Evolutionary conservation across 2,797 vertebrate species (phyloP), one percentile per base, ranked within the genome.

Genomic region (Helostoma temminkii): DNA sequence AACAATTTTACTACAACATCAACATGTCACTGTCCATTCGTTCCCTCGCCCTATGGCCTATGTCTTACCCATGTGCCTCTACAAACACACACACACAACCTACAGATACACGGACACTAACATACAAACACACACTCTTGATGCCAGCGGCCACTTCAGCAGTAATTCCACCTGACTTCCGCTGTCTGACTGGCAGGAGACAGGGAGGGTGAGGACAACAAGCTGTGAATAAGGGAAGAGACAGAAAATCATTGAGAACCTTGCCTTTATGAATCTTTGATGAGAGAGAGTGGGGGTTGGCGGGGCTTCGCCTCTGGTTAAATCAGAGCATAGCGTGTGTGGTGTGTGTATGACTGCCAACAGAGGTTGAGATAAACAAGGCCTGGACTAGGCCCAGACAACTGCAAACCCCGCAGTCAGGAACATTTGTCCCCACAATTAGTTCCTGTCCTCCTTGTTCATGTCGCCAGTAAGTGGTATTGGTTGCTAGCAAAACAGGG

Each of bases 231-330:
- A 98, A 95, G 91, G 95, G 94, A 96, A 95, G 95, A 97, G 96
- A 98, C 96, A 98, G 96, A 96, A 98, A 98, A 98, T 97, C 96
- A 97, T 97, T 98, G 95, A 93, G 95, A 96, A 96, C 94, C 94
- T 95, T 94, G 96, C 95, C 95, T 95, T 95, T 95, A 97, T 98
- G 96, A 98, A 98, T 98, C 96, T 96, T 98, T 97, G 96, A 98
- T 98, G 96, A 96, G 93, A 64, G 71, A 74, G 80, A 86, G 89
- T 78, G 86, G 83, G 90, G 84, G 85, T 53, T 68, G 94, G 95
- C 78, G 93, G 94, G 94, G 93, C 93, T 94, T 94, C 94, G 92
- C 94, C 94, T 93, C 94, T 95, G 94, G 95, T 96, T 90, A 96
- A 97, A 97, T 97, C 96, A 96, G 95, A 95, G 94, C 95, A 95